Conservation (phyloP, 2,113 vertebrate species). For the Oncorhynchus masou region DNA sequence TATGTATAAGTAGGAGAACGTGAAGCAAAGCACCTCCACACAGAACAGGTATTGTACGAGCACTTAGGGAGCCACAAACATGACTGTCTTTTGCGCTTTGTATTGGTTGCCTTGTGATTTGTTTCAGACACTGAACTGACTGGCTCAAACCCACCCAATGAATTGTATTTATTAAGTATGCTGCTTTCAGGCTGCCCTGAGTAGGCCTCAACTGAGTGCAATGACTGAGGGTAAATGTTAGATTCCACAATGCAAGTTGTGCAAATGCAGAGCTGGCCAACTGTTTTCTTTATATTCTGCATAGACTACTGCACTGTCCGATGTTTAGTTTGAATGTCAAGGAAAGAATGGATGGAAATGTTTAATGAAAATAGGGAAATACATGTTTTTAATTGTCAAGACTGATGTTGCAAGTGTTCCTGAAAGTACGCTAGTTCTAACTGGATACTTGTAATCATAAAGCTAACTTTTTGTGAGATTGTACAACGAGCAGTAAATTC, state of each 20-base stretch:
- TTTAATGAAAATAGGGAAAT: not conserved
- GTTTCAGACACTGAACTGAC: not conserved
- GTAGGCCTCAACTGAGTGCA: slow-evolving; percentile 14
- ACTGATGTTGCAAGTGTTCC: not conserved
- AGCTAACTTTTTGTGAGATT: not conserved
- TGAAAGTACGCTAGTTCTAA: not conserved
- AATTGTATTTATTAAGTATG: not conserved
- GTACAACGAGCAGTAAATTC: not conserved
- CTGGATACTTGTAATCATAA: not conserved
- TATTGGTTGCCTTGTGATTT: not conserved
- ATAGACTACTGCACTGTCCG: not conserved
- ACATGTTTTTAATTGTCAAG: slow-evolving; percentile 1
- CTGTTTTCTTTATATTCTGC: not conserved
- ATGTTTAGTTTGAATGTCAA: slow-evolving; percentile 4
- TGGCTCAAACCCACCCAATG: not conserved
- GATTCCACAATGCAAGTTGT: not conserved
- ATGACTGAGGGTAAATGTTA: not conserved
- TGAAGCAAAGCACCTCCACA: not conserved
- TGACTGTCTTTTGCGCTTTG: slow-evolving; percentile 8
- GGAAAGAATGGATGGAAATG: not conserved
- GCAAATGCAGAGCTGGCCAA: not conserved
- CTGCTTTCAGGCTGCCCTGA: slow-evolving; percentile 10
- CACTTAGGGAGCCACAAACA: slow-evolving; percentile 16
- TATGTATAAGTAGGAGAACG: not conserved
- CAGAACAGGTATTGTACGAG: slow-evolving; percentile 4